Conservation (phyloP, 2,113 vertebrate genomes). For the Chlamydotis undulata region DNA sequence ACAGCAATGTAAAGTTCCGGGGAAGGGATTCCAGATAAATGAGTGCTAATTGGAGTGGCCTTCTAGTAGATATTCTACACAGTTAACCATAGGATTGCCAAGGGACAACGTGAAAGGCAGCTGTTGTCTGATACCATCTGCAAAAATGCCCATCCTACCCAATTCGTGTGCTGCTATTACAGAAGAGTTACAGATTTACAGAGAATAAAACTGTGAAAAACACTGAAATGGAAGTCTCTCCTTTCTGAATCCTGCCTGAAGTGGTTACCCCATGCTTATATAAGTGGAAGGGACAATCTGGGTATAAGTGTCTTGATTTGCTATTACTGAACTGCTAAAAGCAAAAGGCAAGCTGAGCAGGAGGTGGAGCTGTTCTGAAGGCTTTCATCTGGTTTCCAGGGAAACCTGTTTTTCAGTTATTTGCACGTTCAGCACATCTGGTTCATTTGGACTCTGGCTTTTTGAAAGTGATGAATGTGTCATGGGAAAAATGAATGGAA, state of each 20-base stretch:
- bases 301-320: constrained; percentile 49
- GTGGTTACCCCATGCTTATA: constrained; percentile 38
- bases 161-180: background rate
- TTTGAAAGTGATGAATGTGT: constrained; percentile 57
- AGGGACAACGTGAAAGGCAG: constrained; percentile 19
- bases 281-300: constrained; percentile 49
- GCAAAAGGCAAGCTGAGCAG: constrained; percentile 48
- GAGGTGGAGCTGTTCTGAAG: constrained; percentile 51
- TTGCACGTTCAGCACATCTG: constrained; percentile 64
- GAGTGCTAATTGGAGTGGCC: constrained; percentile 47
- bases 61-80: constrained; percentile 36
- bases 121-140: constrained; percentile 31
- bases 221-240: constrained; percentile 11
- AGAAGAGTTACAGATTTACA: constrained; percentile 21
- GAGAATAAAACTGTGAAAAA: constrained; percentile 4
- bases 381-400: constrained; percentile 61
- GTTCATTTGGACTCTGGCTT: constrained; percentile 52
- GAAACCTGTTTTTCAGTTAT: constrained; percentile 64
- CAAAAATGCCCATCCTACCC: constrained; percentile 12
- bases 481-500: constrained; percentile 36
- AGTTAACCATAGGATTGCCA: constrained; percentile 37
- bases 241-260: constrained; percentile 29
- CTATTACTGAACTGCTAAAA: constrained; percentile 43
- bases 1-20: constrained; percentile 20
- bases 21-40: constrained; percentile 45